A percentile compares a stretch with the other conserved stretches of the same genome.
phyloP scores from a whole-genome alignment of 2,113 vertebrate species.

The Malurus melanocephalus region DNA sequence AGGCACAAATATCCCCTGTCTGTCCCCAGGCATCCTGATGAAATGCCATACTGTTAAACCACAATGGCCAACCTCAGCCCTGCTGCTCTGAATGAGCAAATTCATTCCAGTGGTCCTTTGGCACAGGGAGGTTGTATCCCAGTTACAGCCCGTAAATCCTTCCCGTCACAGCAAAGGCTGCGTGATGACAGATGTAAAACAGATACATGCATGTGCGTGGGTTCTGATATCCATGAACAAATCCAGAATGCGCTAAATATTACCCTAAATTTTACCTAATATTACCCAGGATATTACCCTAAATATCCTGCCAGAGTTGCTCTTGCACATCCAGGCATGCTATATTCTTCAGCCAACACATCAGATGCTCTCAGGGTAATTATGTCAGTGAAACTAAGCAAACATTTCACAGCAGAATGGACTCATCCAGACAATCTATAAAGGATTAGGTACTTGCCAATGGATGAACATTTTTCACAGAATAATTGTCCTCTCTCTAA shows the following conservation, averaged over 20 bases:
- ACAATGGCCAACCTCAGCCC: not conserved
- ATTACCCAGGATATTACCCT: not conserved
- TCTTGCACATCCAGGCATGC: not conserved
- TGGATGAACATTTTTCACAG: constrained; percentile 5
- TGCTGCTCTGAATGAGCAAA: not conserved
- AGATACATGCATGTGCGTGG: rapidly evolving
- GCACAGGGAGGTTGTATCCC: not conserved
- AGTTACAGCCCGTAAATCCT: rapidly evolving
- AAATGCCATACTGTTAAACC: not conserved
- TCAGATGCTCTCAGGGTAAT: not conserved
- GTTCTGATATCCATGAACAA: not conserved
- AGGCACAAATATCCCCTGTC: not conserved
- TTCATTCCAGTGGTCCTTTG: not conserved
- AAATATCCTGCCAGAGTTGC: not conserved
- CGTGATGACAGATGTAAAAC: not conserved
- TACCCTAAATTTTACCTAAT: too few species aligned
- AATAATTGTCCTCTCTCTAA: constrained; percentile 8
- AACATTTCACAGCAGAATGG: constrained; percentile 41
- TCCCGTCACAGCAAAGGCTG: rapidly evolving
- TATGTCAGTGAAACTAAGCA: constrained; percentile 14
- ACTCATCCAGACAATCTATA: constrained; percentile 18
- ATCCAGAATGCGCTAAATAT: not conserved
- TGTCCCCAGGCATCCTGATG: not conserved
- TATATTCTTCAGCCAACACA: not conserved
- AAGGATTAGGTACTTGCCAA: constrained; percentile 2